A percentile compares a stretch with the other conserved stretches of the same genome.
phyloP scores from a whole-genome alignment of 2,888 invertebrate species.

The Catonia carolina region DNA sequence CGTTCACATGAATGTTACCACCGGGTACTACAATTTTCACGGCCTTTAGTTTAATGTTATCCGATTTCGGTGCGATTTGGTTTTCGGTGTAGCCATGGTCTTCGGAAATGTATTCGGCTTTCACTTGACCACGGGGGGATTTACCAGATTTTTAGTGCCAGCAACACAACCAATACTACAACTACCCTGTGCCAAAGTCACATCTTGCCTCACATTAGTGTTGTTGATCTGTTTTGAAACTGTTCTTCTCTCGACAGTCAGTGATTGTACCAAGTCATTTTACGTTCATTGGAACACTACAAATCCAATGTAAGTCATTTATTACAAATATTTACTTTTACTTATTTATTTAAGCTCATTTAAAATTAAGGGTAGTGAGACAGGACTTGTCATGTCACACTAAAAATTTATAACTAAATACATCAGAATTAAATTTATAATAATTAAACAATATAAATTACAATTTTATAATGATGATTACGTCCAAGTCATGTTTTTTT shows the following conservation, averaged over 20 bases:
- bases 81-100: constrained; percentile 30
- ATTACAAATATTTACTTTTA: no score
- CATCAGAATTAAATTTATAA: no score
- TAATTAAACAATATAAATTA: no score
- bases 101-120: constrained; percentile 34
- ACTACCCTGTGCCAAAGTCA: constrained; percentile 38
- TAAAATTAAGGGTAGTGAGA: no score
- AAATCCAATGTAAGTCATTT: constrained; percentile 67
- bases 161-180: constrained; percentile 32
- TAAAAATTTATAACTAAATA: no score
- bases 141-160: constrained; percentile 31
- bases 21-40: constrained; percentile 16
- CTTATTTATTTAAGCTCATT: no score
- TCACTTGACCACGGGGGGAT: constrained; percentile 31
- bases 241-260: constrained; percentile 51
- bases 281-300: constrained; percentile 88
- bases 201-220: constrained; percentile 50
- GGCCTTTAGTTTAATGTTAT: constrained; percentile 14
- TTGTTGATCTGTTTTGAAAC: constrained; percentile 52
- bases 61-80: constrained; percentile 7
- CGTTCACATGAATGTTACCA: constrained; percentile 20
- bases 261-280: constrained; percentile 74
- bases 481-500: no score
- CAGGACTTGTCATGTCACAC: no score
- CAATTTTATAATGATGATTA: no score